Base-by-base conservation (phyloP, 2,888 invertebrate genomes). In the Pristionchus mayeri region DNA sequence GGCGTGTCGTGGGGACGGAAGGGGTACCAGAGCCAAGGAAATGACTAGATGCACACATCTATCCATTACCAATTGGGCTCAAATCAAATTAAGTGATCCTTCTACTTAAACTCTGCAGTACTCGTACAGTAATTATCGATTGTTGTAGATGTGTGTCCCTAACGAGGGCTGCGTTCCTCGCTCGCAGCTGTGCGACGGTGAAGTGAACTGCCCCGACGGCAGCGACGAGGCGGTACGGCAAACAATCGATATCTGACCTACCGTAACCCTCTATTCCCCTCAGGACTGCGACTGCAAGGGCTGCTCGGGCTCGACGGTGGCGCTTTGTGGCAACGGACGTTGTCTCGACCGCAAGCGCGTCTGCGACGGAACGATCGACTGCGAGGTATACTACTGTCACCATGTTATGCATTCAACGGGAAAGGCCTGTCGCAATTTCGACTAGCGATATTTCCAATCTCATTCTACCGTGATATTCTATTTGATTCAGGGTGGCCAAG, bases 321-420 rank as follows among this genome's bases (percentile, higher is more conserved):
- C 88, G 21, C 86, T 91, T 9, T 91, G 91, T 83, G 87, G 87
- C 63, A 88, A 88, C 60, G 88, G 88, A 13, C 88, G 89, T 4
- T 91, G 91, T 81, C 85, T 91, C 60, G 71, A 82, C 34, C 88
- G 89, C 11, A 63, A 81, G 2, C 85, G 86, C 30, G 87, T 91
- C 67, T 91, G 91, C 85, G 89, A 91, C 84, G 91, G 91, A 3
- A 78, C 85, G 63, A 60, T 60, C 18, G 90, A 91, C 85, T 91
- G 91, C 82, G 81, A 86, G 16, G 87, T 84, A 34, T 27, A 21
- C 63, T 63, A 34, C n/a, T 18, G 27, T 63, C 7, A 7, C n/a
- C 60, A 21, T 60, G 60, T 18, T 7, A 60, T 60, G 9, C 60
- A n/a, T 21, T 44, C 44, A 6, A 6, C 44, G 44, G 13, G 6